Conservation (phyloP, 2,797 vertebrate species). For the Enteromius radiatus region DNA sequence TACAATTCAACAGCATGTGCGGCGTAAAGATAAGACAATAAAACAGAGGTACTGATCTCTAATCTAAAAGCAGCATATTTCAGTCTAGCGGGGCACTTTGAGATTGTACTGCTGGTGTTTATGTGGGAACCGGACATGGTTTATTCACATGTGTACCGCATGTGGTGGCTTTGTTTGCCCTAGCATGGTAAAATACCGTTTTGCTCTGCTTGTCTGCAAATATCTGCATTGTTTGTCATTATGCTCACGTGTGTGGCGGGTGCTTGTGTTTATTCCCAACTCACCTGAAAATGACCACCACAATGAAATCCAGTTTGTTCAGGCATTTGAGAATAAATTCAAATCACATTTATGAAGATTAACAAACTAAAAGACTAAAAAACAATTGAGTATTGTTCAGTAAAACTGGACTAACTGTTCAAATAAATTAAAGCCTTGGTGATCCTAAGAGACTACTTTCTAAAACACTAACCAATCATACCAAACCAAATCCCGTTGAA, state of each 20-base stretch:
- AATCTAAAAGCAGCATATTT: conserved; percentile 51
- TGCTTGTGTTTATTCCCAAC: conserved; percentile 54
- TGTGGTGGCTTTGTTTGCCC: conserved; percentile 33
- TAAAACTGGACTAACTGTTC: neutral
- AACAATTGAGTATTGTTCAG: conserved; percentile 3
- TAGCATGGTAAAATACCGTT: conserved; percentile 37
- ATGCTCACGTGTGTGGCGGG: conserved; percentile 47
- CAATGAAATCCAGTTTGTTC: conserved; percentile 62
- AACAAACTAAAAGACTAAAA: conserved; percentile 10
- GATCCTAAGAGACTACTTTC: no score
- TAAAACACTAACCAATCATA: no score
- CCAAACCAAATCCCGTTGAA: neutral
- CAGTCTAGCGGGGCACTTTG: conserved; percentile 27
- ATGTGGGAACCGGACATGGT: conserved; percentile 31
- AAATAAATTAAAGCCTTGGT: neutral
- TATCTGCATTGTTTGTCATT: conserved; percentile 54
- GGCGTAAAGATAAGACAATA: conserved; percentile 40
- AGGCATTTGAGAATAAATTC: conserved; percentile 69
- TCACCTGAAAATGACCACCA: conserved; percentile 39
- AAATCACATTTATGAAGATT: conserved; percentile 72
- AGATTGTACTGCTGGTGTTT: conserved; percentile 27
- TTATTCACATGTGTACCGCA: conserved; percentile 23
- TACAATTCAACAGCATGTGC: conserved; percentile 44
- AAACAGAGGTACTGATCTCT: conserved; percentile 45
- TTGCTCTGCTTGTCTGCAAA: conserved; percentile 56